A percentile compares a stretch with the other conserved stretches of the same genome.
Evolutionary conservation across 1,140 invertebrate species (phyloP).

Genomic region (Camponotus pennsylvanicus): DNA sequence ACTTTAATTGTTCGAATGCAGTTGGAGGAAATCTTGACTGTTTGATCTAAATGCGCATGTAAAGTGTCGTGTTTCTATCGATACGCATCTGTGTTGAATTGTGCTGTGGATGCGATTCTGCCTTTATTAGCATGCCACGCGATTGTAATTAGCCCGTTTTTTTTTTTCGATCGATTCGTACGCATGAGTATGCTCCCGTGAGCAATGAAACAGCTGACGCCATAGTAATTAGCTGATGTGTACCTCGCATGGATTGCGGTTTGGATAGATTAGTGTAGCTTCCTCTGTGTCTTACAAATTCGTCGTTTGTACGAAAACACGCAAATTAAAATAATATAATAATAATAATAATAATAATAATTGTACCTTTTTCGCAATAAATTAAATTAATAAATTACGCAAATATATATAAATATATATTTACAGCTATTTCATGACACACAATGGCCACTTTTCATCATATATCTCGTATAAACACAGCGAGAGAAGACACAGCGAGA

Average conservation of each 20-base stretch:
- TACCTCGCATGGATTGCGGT: constrained; percentile 38
- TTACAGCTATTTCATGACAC: not conserved
- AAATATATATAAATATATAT: not conserved
- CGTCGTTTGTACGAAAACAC: not conserved
- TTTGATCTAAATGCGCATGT: constrained; percentile 1
- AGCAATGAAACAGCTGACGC: constrained; percentile 53
- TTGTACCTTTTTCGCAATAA: not conserved
- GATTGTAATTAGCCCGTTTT: constrained; percentile 47
- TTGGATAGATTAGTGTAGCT: constrained; percentile 24
- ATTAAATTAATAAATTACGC: not conserved
- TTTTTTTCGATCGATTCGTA: constrained; percentile 36
- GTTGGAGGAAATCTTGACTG: not conserved
- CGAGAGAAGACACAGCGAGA: too few relatives aligned
- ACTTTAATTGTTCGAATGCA: not conserved
- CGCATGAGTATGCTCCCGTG: constrained; percentile 20
- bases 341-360: too few relatives aligned
- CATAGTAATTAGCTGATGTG: constrained; percentile 59
- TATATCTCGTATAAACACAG: not conserved
- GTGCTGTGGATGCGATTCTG: constrained; percentile 29
- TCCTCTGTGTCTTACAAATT: constrained; percentile 45
- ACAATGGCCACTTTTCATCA: not conserved
- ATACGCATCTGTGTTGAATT: constrained; percentile 17
- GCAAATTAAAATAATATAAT: not conserved
- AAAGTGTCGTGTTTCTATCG: not conserved
- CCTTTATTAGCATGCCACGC: constrained; percentile 47